Conservation (phyloP, 2,888 invertebrate species). For the Epirrhoe alternata region DNA sequence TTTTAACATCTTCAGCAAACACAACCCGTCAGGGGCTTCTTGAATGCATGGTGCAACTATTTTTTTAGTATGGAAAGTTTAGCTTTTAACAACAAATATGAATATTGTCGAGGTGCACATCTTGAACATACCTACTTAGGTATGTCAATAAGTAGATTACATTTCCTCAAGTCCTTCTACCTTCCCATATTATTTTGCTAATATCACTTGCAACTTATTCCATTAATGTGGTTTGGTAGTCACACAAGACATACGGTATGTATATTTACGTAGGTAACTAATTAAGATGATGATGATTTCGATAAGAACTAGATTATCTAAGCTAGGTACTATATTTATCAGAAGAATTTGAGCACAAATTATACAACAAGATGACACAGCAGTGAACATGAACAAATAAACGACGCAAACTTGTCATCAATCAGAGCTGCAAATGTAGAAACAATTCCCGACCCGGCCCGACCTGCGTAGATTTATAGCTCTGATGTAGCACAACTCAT, state of each 20-base stretch:
- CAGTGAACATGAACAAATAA: slow-evolving; percentile 25
- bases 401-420: slow-evolving; percentile 10
- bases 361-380: neutral
- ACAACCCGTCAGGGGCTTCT: slow-evolving; percentile 48
- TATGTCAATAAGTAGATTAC: too few species aligned
- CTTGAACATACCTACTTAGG: too few species aligned
- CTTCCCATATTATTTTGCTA: too few species aligned
- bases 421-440: slow-evolving; percentile 66
- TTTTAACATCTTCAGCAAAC: slow-evolving; percentile 81
- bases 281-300: too few species aligned
- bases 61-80: slow-evolving; percentile 12
- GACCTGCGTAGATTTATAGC: slow-evolving; percentile 60
- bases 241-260: too few species aligned
- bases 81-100: neutral
- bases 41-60: slow-evolving; percentile 33
- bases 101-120: too few species aligned
- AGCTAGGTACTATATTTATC: too few species aligned
- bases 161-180: too few species aligned
- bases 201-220: too few species aligned
- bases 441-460: slow-evolving; percentile 61
- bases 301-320: neutral
- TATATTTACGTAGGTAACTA: too few species aligned
- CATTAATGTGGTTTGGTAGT: too few species aligned
- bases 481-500: slow-evolving; percentile 28
- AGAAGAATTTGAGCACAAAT: too few species aligned